Base-by-base conservation (phyloP, 2,888 invertebrate genomes). In the Drosophila maculinotata region DNA sequence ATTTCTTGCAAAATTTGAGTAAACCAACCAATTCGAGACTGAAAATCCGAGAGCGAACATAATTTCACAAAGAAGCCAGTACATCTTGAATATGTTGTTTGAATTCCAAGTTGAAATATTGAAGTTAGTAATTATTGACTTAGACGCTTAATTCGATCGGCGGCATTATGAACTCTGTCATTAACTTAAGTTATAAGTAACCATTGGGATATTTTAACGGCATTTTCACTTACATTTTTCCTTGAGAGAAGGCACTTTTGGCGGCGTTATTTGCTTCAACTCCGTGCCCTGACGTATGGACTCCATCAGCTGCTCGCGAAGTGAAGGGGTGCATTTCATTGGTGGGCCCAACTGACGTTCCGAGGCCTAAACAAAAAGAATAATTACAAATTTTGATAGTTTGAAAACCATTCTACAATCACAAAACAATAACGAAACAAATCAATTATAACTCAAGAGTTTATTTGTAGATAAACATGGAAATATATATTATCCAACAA, bases 261-360 rank as follows among this genome's bases (percentile, higher is more conserved):
- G 91, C 38, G 89, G 89, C 26, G 89, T 89, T 66, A 91, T 90
- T 31, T 95, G 95, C 89, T 95, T 93, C 48, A 97, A 92, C 76
- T 93, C 94, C 70, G 94, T 93, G 45, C 96, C 95, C 74, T 95
- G 93, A 87, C 96, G 95, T 81, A 98, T 97, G 65, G 97, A 97
- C 75, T 96, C 96, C 92, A 97, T 95, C 26, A 98, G 93, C 82
- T 95, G 94, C 91, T 98, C 97, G 69, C 97, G 93, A 0, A 97
- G 95, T 10, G 96, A 96, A 51, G 94, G 93, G 75, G 94, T 94
- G 72, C 94, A 93, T 59, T 94, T 93, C 28, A 95, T 93, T 2
- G 97, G 97, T 52, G 96, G 95, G 47, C 95, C 95, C 83, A 97
- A 91, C 90, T 97, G 95, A 59, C 97, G 93, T 88, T 97, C 97